phyloP scores from a whole-genome alignment of 2,888 invertebrate genomes.

The Salpingus planirostris region DNA sequence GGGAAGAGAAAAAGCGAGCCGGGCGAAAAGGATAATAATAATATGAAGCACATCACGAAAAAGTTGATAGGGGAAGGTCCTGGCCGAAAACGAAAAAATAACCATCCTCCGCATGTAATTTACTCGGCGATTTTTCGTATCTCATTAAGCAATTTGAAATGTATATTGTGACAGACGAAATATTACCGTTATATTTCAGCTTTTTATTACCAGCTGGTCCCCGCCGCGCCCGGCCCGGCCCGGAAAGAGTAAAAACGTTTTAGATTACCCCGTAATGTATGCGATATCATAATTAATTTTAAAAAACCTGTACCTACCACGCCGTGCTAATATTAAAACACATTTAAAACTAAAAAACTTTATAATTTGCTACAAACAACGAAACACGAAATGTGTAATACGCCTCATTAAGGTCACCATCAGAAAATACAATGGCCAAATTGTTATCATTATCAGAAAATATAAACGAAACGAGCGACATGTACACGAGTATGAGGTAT shows the following conservation, averaged over 20 bases:
- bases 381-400: too few relatives aligned
- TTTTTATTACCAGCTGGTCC: conserved; percentile 14
- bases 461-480: too few relatives aligned
- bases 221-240: conserved; percentile 4
- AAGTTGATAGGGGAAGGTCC: too few relatives aligned
- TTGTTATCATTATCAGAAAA: too few relatives aligned
- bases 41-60: neutral
- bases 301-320: too few relatives aligned
- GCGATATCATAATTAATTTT: conserved; percentile 10
- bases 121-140: conserved; percentile 12
- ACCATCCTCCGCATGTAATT: conserved; percentile 11
- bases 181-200: conserved; percentile 13
- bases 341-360: too few relatives aligned
- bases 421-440: too few relatives aligned
- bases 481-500: too few relatives aligned
- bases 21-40: neutral
- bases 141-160: conserved; percentile 15
- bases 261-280: conserved; percentile 12
- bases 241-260: conserved; percentile 12
- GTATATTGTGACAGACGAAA: conserved; percentile 12
- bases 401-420: too few relatives aligned
- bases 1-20: too few relatives aligned
- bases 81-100: too few relatives aligned
- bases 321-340: conserved; percentile 13
- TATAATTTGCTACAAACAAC: too few relatives aligned